A percentile compares a stretch with the other conserved stretches of the same genome.
Evolutionary conservation across 2,113 vertebrate species (phyloP).

Genomic region (Sakesphorus luctuosus): DNA sequence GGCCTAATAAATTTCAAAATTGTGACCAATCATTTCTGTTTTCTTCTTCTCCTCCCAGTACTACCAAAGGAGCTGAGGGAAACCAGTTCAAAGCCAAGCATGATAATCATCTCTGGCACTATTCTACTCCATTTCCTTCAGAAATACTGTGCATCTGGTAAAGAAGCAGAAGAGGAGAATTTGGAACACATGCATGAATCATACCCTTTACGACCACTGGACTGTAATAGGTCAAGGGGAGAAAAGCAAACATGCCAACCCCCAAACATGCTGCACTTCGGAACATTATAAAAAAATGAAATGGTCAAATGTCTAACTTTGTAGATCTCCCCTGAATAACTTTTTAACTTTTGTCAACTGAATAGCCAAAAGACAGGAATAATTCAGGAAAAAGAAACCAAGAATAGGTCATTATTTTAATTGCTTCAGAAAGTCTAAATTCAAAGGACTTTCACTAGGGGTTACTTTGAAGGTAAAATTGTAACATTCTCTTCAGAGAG

Average conservation of each 20-base stretch:
- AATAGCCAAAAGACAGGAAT: background rate
- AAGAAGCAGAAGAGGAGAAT: background rate
- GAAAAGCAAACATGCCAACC: background rate
- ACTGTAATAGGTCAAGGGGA: background rate
- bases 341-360: background rate
- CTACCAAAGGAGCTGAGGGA: background rate
- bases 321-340: background rate
- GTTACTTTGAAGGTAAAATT: background rate
- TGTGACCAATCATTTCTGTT: background rate
- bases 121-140: background rate
- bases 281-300: background rate
- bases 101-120: background rate
- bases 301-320: background rate
- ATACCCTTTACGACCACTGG: background rate
- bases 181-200: fast-evolving
- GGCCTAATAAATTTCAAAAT: background rate
- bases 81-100: background rate
- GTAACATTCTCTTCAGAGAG: background rate
- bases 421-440: background rate
- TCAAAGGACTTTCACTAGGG: background rate
- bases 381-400: background rate
- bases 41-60: background rate
- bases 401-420: background rate
- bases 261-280: background rate
- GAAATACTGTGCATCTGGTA: background rate